Conservation (phyloP, 2,113 vertebrate species). For the Sphyrna mokarran region DNA sequence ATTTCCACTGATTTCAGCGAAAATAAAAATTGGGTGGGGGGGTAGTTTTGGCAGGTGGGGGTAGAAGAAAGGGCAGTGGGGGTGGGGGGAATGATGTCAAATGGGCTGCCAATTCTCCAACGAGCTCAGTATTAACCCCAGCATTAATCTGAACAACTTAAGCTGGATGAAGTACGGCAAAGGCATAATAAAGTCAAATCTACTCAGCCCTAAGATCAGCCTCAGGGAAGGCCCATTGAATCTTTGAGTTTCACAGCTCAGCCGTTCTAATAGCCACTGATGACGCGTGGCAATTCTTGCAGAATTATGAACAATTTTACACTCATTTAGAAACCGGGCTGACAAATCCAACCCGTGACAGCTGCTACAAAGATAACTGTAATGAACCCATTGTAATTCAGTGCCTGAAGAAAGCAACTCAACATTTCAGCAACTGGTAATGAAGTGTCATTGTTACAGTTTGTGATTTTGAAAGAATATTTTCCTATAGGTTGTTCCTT, state of each 20-base stretch:
- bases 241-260: conserved; percentile 3
- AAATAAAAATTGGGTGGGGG: not conserved
- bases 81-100: not conserved
- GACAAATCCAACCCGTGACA: not conserved
- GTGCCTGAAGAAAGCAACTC: not conserved
- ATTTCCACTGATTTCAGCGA: not conserved
- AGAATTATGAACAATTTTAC: not conserved
- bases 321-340: conserved; percentile 5
- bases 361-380: not conserved
- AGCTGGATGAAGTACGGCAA: not conserved
- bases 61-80: not conserved
- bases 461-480: not conserved
- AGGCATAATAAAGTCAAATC: not conserved
- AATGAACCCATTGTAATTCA: not conserved
- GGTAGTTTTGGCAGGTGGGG: too few species aligned
- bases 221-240: not conserved
- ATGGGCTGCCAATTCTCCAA: not conserved
- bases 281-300: not conserved
- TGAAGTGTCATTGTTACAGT: not conserved
- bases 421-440: not conserved
- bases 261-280: not conserved
- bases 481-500: not conserved
- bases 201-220: not conserved
- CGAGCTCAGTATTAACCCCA: not conserved
- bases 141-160: not conserved